Conservation (phyloP, 2,797 vertebrate genomes). For the Ispidina lecontei region DNA sequence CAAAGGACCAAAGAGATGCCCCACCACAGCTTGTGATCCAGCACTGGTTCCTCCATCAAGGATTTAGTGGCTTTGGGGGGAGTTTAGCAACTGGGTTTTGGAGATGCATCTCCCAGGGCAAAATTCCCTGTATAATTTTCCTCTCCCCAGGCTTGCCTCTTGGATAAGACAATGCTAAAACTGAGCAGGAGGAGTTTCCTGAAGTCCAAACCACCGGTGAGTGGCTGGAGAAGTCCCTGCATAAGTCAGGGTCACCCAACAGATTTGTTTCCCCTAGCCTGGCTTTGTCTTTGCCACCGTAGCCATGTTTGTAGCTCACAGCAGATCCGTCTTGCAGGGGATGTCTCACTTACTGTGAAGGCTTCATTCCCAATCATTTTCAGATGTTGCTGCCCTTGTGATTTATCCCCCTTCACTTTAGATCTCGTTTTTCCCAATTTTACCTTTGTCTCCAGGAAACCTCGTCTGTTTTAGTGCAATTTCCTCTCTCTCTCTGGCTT, state of each 20-base stretch:
- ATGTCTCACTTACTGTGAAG: constrained; percentile 39
- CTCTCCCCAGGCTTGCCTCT: rapidly evolving
- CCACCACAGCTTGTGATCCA: rapidly evolving
- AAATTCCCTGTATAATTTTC: rapidly evolving
- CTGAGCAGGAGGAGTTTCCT: not conserved
- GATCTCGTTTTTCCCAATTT: constrained; percentile 76
- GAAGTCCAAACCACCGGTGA: not conserved
- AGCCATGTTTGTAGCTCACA: constrained; percentile 4
- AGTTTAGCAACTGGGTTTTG: not conserved
- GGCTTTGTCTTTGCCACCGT: not conserved
- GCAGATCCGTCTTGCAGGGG: constrained; percentile 50
- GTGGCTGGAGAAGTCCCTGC: not conserved
- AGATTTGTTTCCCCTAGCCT: not conserved
- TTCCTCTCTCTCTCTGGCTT: constrained; percentile 33
- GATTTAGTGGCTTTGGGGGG: not conserved
- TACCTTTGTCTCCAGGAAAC: constrained; percentile 70
- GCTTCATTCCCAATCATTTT: constrained; percentile 71
- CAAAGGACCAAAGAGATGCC: not conserved
- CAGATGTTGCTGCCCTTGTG: constrained; percentile 62
- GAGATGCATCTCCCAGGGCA: not conserved
- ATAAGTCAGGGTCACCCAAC: not conserved
- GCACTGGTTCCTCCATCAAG: rapidly evolving
- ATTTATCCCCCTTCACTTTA: constrained; percentile 73
- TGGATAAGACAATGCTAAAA: not conserved
- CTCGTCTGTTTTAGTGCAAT: constrained; percentile 59